Conservation (phyloP, 2,888 invertebrate species). For the Drosophila paracracens region DNA sequence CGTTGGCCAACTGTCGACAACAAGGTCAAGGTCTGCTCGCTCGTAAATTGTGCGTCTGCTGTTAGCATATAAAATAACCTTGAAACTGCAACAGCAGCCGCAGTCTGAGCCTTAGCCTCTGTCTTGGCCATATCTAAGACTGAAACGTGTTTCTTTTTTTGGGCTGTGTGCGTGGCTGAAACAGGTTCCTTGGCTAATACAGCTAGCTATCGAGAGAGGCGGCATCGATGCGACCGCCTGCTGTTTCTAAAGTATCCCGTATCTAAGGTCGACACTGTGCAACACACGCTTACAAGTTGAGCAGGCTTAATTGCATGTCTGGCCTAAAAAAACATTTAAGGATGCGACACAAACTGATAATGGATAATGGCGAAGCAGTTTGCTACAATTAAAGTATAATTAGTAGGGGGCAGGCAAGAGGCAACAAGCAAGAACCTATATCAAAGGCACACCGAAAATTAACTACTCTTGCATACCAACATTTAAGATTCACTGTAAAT, state of each 20-base stretch:
- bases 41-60: slow-evolving; percentile 5
- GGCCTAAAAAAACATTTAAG: slow-evolving; percentile 1
- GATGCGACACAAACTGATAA: background rate
- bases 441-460: background rate
- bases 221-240: slow-evolving; percentile 5
- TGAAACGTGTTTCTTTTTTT: background rate
- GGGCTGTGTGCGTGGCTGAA: slow-evolving; percentile 1
- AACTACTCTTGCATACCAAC: background rate
- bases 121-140: slow-evolving; percentile 27
- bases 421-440: background rate
- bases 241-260: slow-evolving; percentile 24
- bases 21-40: slow-evolving; percentile 57
- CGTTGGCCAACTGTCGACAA: background rate
- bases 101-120: background rate
- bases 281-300: slow-evolving; percentile 13
- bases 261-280: slow-evolving; percentile 22
- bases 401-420: background rate
- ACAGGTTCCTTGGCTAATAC: slow-evolving; percentile 31
- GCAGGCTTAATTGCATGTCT: background rate
- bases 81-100: slow-evolving; percentile 17
- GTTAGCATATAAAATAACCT: slow-evolving; percentile 32
- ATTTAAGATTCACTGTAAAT: background rate
- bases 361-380: background rate
- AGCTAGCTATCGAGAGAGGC: background rate
- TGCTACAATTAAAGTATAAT: background rate